Evolutionary conservation across 2,797 vertebrate genomes (phyloP).

Genomic region (Ptychobarbus kaznakovi): DNA sequence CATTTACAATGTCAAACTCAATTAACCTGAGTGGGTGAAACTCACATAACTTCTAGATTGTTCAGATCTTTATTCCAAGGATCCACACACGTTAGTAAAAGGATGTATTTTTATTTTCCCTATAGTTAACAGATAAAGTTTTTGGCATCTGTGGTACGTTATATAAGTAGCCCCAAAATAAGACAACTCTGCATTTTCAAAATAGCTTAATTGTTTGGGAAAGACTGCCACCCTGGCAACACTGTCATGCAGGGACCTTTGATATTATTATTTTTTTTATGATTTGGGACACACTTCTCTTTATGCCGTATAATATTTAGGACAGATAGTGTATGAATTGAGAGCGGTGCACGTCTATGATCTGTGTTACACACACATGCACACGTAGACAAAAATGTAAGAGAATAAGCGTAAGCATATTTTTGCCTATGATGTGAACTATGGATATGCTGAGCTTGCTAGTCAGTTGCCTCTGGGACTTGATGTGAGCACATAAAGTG

Average conservation of each 20-base stretch:
- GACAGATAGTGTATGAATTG: neutral
- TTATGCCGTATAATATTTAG: neutral
- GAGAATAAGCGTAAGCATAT: slow-evolving; percentile 28
- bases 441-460: slow-evolving; percentile 7
- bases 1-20: neutral
- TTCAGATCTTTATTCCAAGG: neutral
- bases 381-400: slow-evolving; percentile 12
- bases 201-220: neutral
- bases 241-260: neutral
- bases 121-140: neutral
- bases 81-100: neutral
- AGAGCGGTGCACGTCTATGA: neutral
- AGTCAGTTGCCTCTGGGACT: neutral
- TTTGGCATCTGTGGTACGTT: neutral
- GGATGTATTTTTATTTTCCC: neutral
- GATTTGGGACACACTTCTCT: neutral
- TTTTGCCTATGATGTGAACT: slow-evolving; percentile 15
- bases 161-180: neutral
- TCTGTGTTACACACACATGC: slow-evolving; percentile 2
- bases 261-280: neutral
- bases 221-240: neutral
- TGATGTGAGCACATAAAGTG: slow-evolving; percentile 35
- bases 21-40: neutral
- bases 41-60: neutral
- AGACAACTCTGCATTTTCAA: neutral